phyloP scores from a whole-genome alignment of 2,113 vertebrate species.

The Takifugu flavidus region DNA sequence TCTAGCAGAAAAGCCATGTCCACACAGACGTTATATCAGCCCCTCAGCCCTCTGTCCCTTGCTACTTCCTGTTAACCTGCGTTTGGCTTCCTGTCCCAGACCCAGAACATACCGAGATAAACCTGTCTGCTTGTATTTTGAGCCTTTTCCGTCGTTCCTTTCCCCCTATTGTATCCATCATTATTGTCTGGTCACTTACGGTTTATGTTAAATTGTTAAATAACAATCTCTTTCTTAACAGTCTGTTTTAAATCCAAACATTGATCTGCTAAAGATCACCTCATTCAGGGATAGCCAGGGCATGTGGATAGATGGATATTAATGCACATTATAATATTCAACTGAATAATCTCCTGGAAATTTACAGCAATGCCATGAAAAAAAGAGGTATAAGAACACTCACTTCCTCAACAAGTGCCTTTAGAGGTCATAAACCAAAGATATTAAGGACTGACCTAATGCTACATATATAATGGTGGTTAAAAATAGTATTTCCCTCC shows the following conservation, averaged over 20 bases:
- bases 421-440: background rate
- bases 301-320: no score
- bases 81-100: slow-evolving; percentile 43
- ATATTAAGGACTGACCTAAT: background rate
- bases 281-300: no score
- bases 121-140: slow-evolving; percentile 20
- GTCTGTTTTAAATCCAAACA: background rate
- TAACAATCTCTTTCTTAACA: background rate
- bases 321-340: no score
- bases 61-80: slow-evolving; percentile 53
- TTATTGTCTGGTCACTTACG: slow-evolving; percentile 8
- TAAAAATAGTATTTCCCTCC: slow-evolving; percentile 1
- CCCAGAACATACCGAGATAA: slow-evolving; percentile 36
- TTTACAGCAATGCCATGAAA: no score
- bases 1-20: slow-evolving; percentile 34
- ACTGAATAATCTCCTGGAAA: no score
- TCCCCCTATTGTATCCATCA: background rate
- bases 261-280: no score
- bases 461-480: slow-evolving; percentile 10
- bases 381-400: no score
- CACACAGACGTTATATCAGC: slow-evolving; percentile 35
- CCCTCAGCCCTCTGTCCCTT: slow-evolving; percentile 21
- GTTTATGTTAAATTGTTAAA: background rate
- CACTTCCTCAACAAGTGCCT: no score
- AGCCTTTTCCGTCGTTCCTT: slow-evolving; percentile 3